A percentile compares a stretch with the other conserved stretches of the same genome.
Evolutionary conservation across 2,797 vertebrate genomes (phyloP).

Genomic region (Rhynchonycteris naso): DNA sequence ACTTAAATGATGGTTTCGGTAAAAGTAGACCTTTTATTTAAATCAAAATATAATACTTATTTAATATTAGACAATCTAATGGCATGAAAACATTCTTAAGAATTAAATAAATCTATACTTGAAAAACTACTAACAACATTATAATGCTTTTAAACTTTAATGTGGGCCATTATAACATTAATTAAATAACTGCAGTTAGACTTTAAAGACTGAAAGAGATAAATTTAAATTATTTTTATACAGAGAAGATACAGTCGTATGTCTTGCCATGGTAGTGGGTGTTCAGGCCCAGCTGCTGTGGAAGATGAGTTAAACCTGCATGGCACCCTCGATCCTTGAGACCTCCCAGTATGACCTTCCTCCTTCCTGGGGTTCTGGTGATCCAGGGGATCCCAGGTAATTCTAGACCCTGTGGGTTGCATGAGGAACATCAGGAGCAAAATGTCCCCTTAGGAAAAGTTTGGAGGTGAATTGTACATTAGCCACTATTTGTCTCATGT

Average conservation of each 20-base stretch:
- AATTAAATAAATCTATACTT: background rate
- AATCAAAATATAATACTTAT: background rate
- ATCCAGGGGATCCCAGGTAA: background rate
- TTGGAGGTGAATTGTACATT: too few species aligned
- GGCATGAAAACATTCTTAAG: background rate
- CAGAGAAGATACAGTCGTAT: background rate
- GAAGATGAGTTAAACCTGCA: background rate
- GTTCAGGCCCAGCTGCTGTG: background rate
- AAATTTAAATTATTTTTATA: background rate
- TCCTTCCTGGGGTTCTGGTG: background rate
- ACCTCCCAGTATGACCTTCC: background rate
- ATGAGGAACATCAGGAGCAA: rapidly evolving
- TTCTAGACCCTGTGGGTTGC: too few species aligned
- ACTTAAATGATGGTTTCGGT: background rate
- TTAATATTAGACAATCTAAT: background rate
- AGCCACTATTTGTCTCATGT: rapidly evolving
- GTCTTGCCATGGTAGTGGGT: background rate
- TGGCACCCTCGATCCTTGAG: background rate
- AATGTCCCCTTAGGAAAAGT: background rate
- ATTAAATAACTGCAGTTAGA: background rate
- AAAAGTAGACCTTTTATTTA: background rate
- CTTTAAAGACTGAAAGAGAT: background rate
- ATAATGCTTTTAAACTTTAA: background rate
- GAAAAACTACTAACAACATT: background rate
- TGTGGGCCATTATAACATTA: background rate